A percentile compares a stretch with the other conserved stretches of the same genome.
Conservation (phyloP, 2,113 vertebrate genomes). For the Gavia stellata region DNA sequence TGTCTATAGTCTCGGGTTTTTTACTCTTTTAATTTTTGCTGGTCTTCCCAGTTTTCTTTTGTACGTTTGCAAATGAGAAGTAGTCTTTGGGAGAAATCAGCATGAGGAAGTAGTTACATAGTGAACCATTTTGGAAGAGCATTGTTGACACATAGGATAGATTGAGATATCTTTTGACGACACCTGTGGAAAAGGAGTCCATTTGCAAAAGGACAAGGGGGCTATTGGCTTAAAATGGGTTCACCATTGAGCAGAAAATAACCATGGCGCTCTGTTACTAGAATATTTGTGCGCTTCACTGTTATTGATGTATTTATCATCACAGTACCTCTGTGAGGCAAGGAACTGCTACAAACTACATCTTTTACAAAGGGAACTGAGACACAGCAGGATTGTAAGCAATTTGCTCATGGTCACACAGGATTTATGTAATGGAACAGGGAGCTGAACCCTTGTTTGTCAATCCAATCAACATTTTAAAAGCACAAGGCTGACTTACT, state of each 20-base stretch:
- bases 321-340: neutral
- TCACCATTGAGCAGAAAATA: neutral
- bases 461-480: neutral
- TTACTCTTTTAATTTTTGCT: neutral
- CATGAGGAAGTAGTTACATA: neutral
- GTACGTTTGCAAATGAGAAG: neutral
- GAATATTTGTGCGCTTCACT: neutral
- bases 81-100: neutral
- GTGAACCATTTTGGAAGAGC: neutral
- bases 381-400: neutral
- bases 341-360: neutral
- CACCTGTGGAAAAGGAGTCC: neutral
- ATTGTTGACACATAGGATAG: neutral
- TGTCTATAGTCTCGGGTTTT: fast-evolving
- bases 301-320: neutral
- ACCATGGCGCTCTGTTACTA: neutral
- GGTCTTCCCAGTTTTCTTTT: neutral
- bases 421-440: neutral
- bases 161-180: neutral
- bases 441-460: neutral
- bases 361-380: neutral
- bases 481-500: neutral
- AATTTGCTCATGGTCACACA: neutral
- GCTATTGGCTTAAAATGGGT: neutral
- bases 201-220: neutral